A percentile compares a stretch with the other conserved stretches of the same genome.
phyloP scores from a whole-genome alignment of 2,888 invertebrate genomes.

The Drosophila kanekoi region DNA sequence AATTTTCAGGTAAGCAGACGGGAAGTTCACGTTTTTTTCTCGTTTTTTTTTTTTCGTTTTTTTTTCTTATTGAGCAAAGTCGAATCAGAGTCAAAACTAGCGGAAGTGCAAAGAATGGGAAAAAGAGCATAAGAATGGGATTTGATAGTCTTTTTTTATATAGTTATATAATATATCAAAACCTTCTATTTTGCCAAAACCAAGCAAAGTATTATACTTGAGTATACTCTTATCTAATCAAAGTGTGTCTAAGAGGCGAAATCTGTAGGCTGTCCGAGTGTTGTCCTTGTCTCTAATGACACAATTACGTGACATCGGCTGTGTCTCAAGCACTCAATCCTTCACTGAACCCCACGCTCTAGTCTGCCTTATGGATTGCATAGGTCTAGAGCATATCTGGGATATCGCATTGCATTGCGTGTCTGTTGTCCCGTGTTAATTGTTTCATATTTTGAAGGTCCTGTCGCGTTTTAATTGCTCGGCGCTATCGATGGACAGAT shows the following conservation, averaged over 20 bases:
- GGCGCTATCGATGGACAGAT: slow-evolving; percentile 42
- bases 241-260: slow-evolving; percentile 17
- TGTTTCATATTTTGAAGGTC: slow-evolving; percentile 80
- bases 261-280: slow-evolving; percentile 36
- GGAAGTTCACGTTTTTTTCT: slow-evolving; percentile 49
- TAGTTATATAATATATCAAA: no score
- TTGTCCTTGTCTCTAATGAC: slow-evolving; percentile 58
- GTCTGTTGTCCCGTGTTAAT: slow-evolving; percentile 71
- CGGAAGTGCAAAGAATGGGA: slow-evolving; percentile 45
- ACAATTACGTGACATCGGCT: slow-evolving; percentile 58
- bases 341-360: not conserved
- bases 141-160: no score
- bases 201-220: no score
- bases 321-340: slow-evolving; percentile 8
- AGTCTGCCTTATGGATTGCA: slow-evolving; percentile 54
- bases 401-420: slow-evolving; percentile 61
- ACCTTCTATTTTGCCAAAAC: no score
- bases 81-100: slow-evolving; percentile 43
- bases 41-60: slow-evolving; percentile 3
- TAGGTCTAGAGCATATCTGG: slow-evolving; percentile 48
- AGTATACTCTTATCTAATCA: not conserved
- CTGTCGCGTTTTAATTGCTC: slow-evolving; percentile 73
- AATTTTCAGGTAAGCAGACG: slow-evolving; percentile 84
- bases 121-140: not conserved
- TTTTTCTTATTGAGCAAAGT: slow-evolving; percentile 5